Base-by-base conservation (phyloP, 1,140 invertebrate species). In the Agraylea sexmaculata region DNA sequence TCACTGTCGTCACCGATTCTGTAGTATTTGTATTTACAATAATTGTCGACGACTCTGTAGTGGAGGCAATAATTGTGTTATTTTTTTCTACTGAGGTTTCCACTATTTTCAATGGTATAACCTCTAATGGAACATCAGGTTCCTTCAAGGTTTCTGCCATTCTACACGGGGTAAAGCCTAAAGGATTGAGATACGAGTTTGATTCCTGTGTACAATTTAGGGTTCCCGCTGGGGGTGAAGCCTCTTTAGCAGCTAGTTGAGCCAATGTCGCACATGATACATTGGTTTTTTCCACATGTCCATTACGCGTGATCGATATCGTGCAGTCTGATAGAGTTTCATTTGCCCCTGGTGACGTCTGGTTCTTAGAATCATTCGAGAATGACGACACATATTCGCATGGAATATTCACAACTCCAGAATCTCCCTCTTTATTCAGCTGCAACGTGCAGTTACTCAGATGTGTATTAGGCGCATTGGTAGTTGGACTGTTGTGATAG, bases 351-450 rank as follows among this genome's bases (percentile, higher is more conserved):
- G 21, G 23, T 10, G 12, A 29, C 15, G 28, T 16, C 12, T 28
- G 16, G 15, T 37, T 22, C 13, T 32, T 31, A 16, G 17, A 18
- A 6, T 41, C 20, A 8, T 3, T 16, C 10, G 33, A 38, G 12
- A 48, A 48, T 7, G 46, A 44, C 1, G 42, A 37, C 13, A 42
- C 46, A 20, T 44, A 44, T 18, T 45, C 42, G 21, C 46, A 48
- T 11, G 46, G 46, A n/a, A 48, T 48, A 2, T 13, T 35, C 2
- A 32, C 7, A 6, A 41, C 36, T 0, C 34, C 31, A 16, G 33
- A 28, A 7, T 22, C 33, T 0, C 35, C 42, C 20, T 42, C 40
- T 15, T 29, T n/a, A 2, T 29, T 31, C 16, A 42, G 17, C 5
- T 38, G 38, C 11, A 48, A 28, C 11, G 46, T 23, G 30, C 46